A percentile compares a stretch with the other conserved stretches of the same genome.
phyloP scores from a whole-genome alignment of 2,888 invertebrate species.

The Teleogryllus oceanicus region DNA sequence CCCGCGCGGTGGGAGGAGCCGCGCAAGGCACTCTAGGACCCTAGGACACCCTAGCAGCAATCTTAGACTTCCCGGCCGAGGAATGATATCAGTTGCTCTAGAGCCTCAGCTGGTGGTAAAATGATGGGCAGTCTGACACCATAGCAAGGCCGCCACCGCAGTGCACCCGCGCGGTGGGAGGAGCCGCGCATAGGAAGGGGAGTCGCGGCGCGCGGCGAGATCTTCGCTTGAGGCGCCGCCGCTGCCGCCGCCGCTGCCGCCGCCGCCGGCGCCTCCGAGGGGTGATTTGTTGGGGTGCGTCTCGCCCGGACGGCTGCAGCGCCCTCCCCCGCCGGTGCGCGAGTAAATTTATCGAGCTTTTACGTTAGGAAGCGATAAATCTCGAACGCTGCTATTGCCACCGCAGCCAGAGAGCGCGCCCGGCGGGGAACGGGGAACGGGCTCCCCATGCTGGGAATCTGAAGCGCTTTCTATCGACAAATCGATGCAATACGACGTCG shows the following conservation, averaged over 20 bases:
- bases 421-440: neutral
- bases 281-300: slow-evolving; percentile 18
- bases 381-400: neutral
- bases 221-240: neutral
- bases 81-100: too few species aligned
- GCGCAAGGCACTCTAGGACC: too few species aligned
- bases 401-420: neutral
- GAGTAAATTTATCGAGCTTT: neutral
- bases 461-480: neutral
- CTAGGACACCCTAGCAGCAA: too few species aligned
- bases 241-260: too few species aligned
- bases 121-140: too few species aligned
- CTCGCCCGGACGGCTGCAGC: neutral
- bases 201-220: too few species aligned
- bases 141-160: too few species aligned
- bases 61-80: too few species aligned
- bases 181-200: too few species aligned
- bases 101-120: too few species aligned
- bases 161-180: too few species aligned
- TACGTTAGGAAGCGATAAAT: slow-evolving; percentile 18
- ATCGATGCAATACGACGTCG: neutral
- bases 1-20: too few species aligned
- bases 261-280: neutral
- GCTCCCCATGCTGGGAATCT: neutral
- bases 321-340: neutral